Percentiles rank a stretch among this genome's conserved stretches.
Conservation (phyloP, 2,113 vertebrate species). For the Otis tarda region DNA sequence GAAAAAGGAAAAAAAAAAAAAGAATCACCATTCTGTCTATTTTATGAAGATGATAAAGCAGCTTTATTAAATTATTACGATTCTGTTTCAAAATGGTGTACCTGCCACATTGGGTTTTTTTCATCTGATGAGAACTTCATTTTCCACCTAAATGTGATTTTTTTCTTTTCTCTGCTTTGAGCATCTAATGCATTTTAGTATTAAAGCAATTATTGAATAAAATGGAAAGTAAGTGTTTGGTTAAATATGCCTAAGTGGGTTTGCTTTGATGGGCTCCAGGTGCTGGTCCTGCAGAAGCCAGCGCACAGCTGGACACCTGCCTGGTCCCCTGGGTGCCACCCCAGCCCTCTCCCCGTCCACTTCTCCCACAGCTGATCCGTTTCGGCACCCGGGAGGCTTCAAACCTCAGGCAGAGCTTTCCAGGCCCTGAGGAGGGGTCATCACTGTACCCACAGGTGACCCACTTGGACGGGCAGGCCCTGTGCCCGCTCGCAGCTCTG, state of each 20-base stretch:
- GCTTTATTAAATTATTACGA: conserved; percentile 85
- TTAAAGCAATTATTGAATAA: conserved; percentile 83
- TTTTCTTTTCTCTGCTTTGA: conserved; percentile 78
- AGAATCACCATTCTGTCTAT: conserved; percentile 79
- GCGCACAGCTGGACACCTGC: rapidly evolving
- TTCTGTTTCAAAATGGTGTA: conserved; percentile 81
- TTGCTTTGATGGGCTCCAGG: conserved; percentile 11
- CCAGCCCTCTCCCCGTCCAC: rapidly evolving
- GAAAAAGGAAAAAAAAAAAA: conserved; percentile 44
- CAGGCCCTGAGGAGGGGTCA: not conserved
- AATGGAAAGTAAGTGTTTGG: conserved; percentile 70
- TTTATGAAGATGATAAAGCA: conserved; percentile 84
- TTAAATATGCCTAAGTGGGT: conserved; percentile 56
- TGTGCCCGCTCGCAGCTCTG: rapidly evolving
- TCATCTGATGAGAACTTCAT: conserved; percentile 76
- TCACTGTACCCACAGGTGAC: rapidly evolving
- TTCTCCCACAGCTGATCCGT: not conserved
- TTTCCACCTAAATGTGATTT: conserved; percentile 77
- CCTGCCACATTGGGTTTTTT: conserved; percentile 70
- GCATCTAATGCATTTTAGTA: conserved; percentile 83
- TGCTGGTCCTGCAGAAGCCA: not conserved
- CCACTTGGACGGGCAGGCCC: not conserved
- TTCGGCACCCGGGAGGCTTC: not conserved
- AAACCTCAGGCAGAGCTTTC: not conserved
- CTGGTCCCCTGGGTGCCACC: not conserved